A percentile compares a stretch with the other conserved stretches of the same genome.
These are phyloP conservation scores for Camptogramma bilineatum DNA, from an alignment of 2,888 invertebrate species.

Conservation along the genomic window DNA sequence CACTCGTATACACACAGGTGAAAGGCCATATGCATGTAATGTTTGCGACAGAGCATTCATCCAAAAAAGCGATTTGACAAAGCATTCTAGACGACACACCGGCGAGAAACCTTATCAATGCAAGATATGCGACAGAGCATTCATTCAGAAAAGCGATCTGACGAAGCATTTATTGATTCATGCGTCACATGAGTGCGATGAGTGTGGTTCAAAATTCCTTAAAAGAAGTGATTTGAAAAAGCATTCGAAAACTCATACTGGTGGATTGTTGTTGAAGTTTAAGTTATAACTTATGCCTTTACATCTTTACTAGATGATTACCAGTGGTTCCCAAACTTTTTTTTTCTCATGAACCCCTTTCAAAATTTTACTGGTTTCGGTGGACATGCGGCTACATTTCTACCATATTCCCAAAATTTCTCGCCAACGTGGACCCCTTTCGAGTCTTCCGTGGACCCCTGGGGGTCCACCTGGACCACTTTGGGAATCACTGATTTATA, in stretches of 20 bases:
- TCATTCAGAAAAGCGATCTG: conserved; percentile 12
- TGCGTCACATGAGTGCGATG: neutral
- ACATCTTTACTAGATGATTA: too few relatives aligned
- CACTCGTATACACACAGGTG: conserved; percentile 2
- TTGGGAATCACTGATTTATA: too few relatives aligned
- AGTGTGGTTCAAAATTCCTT: neutral
- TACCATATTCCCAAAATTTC: too few relatives aligned
- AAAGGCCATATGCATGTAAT: neutral
- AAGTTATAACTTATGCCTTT: too few relatives aligned
- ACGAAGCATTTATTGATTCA: conserved; percentile 9
- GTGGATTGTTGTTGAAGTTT: neutral
- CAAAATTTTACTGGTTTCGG: too few relatives aligned
- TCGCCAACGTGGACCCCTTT: too few relatives aligned
- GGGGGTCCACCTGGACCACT: too few relatives aligned
- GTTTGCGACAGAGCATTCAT: conserved; percentile 5
- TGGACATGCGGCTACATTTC: too few relatives aligned
- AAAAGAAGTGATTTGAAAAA: conserved; percentile 10
- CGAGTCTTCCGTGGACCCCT: too few relatives aligned
- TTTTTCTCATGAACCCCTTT: too few relatives aligned
- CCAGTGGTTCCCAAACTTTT: too few relatives aligned
- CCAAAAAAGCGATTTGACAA: conserved; percentile 11
- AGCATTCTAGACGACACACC: neutral
- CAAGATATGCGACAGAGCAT: neutral
- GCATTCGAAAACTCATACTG: neutral
- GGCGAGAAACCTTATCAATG: conserved; percentile 8